Percentiles rank a stretch among this genome's conserved stretches.
Evolutionary conservation across 2,888 invertebrate species (phyloP).

Genomic region (Drosophila stalkeri): DNA sequence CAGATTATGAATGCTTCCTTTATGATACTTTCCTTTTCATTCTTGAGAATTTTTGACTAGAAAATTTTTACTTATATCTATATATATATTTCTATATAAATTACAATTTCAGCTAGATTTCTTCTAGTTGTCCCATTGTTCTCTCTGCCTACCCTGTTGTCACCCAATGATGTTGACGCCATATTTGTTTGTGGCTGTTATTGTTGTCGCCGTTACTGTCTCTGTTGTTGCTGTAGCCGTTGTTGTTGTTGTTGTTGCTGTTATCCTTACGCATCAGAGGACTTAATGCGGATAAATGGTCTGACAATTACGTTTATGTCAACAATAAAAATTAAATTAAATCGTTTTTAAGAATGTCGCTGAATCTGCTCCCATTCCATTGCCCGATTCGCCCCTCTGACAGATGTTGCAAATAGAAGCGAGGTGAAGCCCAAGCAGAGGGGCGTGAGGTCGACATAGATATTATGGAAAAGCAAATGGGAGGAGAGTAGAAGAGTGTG

Average conservation of each 20-base stretch:
- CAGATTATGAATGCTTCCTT: no score
- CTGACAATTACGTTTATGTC: slow-evolving; percentile 83
- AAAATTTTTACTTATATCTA: no score
- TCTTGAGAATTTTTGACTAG: no score
- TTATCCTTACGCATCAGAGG: slow-evolving; percentile 77
- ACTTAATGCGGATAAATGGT: slow-evolving; percentile 84
- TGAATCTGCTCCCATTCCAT: slow-evolving; percentile 21
- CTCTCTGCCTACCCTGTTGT: slow-evolving; percentile 10
- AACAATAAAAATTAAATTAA: slow-evolving; percentile 80
- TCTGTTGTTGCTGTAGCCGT: slow-evolving; percentile 25
- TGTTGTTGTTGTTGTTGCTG: slow-evolving; percentile 51
- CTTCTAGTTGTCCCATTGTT: slow-evolving; percentile 35
- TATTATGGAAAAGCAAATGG: slow-evolving; percentile 43
- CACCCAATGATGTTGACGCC: slow-evolving; percentile 48
- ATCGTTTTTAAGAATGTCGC: slow-evolving; percentile 74
- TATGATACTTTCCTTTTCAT: no score
- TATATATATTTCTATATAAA: neutral
- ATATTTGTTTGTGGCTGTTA: slow-evolving; percentile 66
- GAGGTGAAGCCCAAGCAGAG: slow-evolving; percentile 39
- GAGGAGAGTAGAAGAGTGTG: neutral
- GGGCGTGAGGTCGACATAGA: slow-evolving; percentile 2
- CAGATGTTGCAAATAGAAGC: slow-evolving; percentile 69
- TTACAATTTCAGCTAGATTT: neutral
- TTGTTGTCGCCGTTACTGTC: slow-evolving; percentile 50
- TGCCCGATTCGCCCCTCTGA: slow-evolving; percentile 35